Evolutionary conservation across 2,888 invertebrate genomes (phyloP).

Genomic region (Andrena hattorfiana): DNA sequence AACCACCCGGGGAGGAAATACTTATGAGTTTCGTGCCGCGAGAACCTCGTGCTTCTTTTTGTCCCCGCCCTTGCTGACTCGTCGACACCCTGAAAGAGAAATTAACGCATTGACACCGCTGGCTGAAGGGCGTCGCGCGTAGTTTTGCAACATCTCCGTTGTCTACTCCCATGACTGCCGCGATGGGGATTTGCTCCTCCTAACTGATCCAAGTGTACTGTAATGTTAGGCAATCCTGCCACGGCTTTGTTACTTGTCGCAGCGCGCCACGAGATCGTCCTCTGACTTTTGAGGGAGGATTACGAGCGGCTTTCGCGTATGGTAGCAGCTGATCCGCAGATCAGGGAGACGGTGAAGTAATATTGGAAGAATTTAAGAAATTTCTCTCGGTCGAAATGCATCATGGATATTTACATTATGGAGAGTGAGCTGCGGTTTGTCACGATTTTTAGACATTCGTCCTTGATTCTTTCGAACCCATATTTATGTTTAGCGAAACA

Average conservation of each 20-base stretch:
- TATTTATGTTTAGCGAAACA: background rate
- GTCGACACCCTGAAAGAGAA: constrained; percentile 34
- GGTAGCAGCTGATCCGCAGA: background rate
- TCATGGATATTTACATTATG: no score
- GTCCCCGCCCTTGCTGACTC: background rate
- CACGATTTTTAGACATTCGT: no score
- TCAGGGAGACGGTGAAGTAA: background rate
- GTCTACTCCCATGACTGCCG: background rate
- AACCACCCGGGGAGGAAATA: constrained; percentile 58
- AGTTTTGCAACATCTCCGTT: constrained; percentile 17
- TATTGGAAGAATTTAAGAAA: background rate
- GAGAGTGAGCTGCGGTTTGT: no score
- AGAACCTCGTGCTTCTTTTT: constrained; percentile 16
- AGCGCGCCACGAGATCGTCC: background rate
- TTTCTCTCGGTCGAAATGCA: no score
- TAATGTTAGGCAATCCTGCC: constrained; percentile 10
- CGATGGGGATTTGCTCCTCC: constrained; percentile 30
- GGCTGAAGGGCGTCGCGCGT: constrained; percentile 21
- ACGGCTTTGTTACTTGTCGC: background rate
- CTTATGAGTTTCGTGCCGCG: constrained; percentile 45
- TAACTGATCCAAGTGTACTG: constrained; percentile 27
- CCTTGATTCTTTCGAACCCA: no score
- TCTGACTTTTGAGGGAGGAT: background rate
- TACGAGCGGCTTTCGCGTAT: background rate
- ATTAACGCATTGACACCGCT: constrained; percentile 48